Percentiles rank a stretch among this genome's conserved stretches.
These are phyloP conservation scores for Holacanthella duospinosa DNA, from an alignment of 2,888 invertebrate genomes.

Conservation along the genomic window DNA sequence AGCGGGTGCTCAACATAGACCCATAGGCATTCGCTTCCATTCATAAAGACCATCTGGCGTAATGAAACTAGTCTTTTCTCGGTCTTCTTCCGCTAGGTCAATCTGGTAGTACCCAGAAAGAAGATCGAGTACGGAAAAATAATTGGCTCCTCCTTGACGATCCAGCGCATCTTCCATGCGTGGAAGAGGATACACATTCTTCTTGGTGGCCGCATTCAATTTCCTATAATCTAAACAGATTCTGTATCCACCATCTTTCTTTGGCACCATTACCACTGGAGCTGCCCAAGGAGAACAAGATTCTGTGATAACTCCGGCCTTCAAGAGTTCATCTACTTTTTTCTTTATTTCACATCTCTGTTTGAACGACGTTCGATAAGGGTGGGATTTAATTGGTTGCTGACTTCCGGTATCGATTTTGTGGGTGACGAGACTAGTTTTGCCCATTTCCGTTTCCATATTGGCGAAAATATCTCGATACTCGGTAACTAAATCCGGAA, in stretches of 20 bases:
- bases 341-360: conserved; percentile 13
- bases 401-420: conserved; percentile 12
- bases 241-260: conserved; percentile 38
- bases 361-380: background rate
- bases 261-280: conserved; percentile 40
- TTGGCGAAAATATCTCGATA: conserved; percentile 8
- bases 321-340: conserved; percentile 34
- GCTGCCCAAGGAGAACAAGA: conserved; percentile 40
- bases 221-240: conserved; percentile 28
- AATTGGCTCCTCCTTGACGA: conserved; percentile 27
- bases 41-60: conserved; percentile 10
- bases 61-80: conserved; percentile 10
- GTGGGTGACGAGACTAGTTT: conserved; percentile 7
- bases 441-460: background rate
- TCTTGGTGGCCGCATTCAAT: conserved; percentile 24
- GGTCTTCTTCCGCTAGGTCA: background rate
- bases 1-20: background rate
- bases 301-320: conserved; percentile 34
- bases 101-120: conserved; percentile 7
- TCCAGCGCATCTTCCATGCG: conserved; percentile 36
- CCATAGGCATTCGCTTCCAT: background rate
- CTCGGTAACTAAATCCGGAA: background rate
- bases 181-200: conserved; percentile 19
- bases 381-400: conserved; percentile 8
- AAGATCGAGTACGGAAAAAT: conserved; percentile 10